Base-by-base conservation (phyloP, 2,888 invertebrate species). In the Polyommatus iphigenia region DNA sequence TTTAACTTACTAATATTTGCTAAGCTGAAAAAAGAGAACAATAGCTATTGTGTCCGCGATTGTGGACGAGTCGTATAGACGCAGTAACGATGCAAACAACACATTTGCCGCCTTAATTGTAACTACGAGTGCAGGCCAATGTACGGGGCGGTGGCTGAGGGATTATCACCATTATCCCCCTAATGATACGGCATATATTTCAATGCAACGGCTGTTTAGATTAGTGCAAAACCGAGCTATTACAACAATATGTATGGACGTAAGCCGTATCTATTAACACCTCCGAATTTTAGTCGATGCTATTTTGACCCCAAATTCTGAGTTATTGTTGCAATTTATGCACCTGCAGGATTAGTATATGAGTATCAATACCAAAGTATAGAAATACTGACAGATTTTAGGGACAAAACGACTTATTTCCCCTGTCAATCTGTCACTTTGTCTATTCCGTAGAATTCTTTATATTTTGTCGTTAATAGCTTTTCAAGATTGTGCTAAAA, bases 81-180 rank as follows among this genome's bases (percentile, higher is more conserved):
- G 79, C 71, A 77, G 79, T 80, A 79, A 81, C 79, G 79, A 80
- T 76, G 77, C 79, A 82, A 82, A 82, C 82, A 81, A 81, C 79
- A 82, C 81, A 81, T 80, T 79, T 79, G 78, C 80, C 80, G 81
- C 80, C 79, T 81, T 82, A 82, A 82, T 82, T 82, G 80, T 81
- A 80, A 78, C 79, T 79, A 81, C 80, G 82, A 79, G 80, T 81
- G 78, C 79, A 77, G 78, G 72, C 76, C 77, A 78, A 78, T 81
- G 79, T 79, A 67, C 67, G 29, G 67, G 29, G 29, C 29, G 32
- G 29, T 6, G 29, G 79, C 41, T 78, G 71, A 75, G 76, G 71
- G 29, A 62, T 67, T 67, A 67, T 67, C 29, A 32, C 29, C 29
- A 67, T 7, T 67, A 67, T 32, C 29, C 29, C 32, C 6, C 29